These are phyloP conservation scores for Platichthys flesus DNA, from an alignment of 2,113 vertebrate genomes.

Conservation along the genomic window DNA sequence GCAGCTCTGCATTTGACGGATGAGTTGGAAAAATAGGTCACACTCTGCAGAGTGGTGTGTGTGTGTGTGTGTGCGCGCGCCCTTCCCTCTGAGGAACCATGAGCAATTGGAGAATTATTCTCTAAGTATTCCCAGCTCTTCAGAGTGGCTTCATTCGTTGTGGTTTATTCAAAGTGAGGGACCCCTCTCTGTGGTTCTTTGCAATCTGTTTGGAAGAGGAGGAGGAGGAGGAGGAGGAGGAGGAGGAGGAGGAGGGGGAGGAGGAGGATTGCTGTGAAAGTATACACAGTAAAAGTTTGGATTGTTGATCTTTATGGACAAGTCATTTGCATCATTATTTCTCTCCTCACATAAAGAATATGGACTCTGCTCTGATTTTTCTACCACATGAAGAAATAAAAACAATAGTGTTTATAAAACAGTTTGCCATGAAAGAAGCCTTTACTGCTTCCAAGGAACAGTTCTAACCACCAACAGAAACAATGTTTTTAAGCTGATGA, in stretches of 20 bases:
- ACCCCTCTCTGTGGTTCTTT: slow-evolving; percentile 47
- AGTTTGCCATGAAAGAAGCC: background rate
- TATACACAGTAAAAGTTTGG: slow-evolving; percentile 1
- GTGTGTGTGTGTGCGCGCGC: slow-evolving; percentile 2
- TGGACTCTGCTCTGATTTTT: background rate
- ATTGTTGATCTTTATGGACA: slow-evolving; percentile 23
- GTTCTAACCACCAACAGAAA: background rate
- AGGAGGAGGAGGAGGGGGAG: slow-evolving; percentile 3
- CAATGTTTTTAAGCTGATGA: background rate
- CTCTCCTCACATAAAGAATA: background rate
- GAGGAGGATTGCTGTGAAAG: slow-evolving; percentile 18
- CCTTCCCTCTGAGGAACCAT: slow-evolving; percentile 66
- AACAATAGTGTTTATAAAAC: background rate
- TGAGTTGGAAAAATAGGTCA: slow-evolving; percentile 81
- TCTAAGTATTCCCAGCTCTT: slow-evolving; percentile 60
- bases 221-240: too few species aligned
- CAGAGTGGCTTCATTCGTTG: slow-evolving; percentile 49
- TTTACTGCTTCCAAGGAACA: background rate
- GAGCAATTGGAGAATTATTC: slow-evolving; percentile 76
- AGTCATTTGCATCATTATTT: slow-evolving; percentile 1
- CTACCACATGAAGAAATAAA: background rate
- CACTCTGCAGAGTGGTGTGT: slow-evolving; percentile 51
- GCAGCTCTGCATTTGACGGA: slow-evolving; percentile 57
- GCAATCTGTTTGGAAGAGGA: slow-evolving; percentile 20
- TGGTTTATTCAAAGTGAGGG: slow-evolving; percentile 54